A percentile compares a stretch with the other conserved stretches of the same genome.
phyloP scores from a whole-genome alignment of 2,113 vertebrate species.

The Podocnemis expansa region DNA sequence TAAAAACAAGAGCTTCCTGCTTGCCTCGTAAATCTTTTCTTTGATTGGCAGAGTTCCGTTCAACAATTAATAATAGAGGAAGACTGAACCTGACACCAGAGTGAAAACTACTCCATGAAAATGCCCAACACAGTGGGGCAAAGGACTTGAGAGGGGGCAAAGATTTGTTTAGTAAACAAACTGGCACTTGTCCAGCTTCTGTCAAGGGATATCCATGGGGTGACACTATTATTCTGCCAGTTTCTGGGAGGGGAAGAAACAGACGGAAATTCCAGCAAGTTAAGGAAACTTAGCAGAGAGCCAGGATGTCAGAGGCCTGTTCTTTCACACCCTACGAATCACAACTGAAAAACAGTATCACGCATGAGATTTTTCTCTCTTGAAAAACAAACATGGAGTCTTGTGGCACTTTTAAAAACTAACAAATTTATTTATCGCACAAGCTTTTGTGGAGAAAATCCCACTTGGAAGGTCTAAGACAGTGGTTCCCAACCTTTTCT shows the following conservation, averaged over 20 bases:
- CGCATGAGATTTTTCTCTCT: rapidly evolving
- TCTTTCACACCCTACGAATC: slow-evolving; percentile 8
- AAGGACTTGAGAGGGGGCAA: not conserved
- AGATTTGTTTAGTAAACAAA: not conserved
- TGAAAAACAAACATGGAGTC: too few relatives aligned
- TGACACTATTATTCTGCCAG: slow-evolving; percentile 24
- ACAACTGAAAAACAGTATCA: not conserved
- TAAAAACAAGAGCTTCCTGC: slow-evolving; percentile 70
- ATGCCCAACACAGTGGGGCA: rapidly evolving
- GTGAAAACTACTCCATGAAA: not conserved
- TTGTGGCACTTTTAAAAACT: too few relatives aligned
- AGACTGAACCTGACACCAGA: not conserved
- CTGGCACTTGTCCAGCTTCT: not conserved
- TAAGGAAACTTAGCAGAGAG: slow-evolving; percentile 60
- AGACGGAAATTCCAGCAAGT: slow-evolving; percentile 61
- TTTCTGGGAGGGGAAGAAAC: slow-evolving; percentile 66
- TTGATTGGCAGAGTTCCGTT: slow-evolving; percentile 54
- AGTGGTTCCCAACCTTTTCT: too few relatives aligned
- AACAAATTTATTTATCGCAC: too few relatives aligned
- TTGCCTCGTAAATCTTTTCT: slow-evolving; percentile 55
- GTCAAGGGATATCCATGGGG: not conserved
- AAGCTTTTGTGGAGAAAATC: too few relatives aligned
- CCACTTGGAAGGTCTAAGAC: not conserved
- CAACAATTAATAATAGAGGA: slow-evolving; percentile 33
- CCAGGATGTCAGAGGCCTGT: not conserved